These are phyloP conservation scores for Euthynnus affinis DNA, from an alignment of 2,797 vertebrate genomes.

Conservation along the genomic window DNA sequence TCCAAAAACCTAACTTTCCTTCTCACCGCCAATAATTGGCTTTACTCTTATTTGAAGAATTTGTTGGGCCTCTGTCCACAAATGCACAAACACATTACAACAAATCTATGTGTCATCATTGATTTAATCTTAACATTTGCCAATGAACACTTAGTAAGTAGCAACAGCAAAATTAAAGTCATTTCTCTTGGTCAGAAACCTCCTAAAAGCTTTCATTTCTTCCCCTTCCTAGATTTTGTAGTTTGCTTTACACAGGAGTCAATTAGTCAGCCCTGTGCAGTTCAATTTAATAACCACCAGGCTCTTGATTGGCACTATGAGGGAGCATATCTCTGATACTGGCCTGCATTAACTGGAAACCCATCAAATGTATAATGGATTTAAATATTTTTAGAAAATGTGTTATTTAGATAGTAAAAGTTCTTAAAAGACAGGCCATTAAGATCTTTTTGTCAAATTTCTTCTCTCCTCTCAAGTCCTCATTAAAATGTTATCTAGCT, in stretches of 20 bases:
- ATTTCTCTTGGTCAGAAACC: neutral
- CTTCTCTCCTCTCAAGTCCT: neutral
- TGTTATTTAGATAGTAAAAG: too few species aligned
- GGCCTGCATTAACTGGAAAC: neutral
- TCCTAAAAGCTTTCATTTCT: neutral
- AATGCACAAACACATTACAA: neutral
- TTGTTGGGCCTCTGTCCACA: neutral
- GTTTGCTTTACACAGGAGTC: conserved; percentile 1
- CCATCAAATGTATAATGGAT: too few species aligned
- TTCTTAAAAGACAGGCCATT: too few species aligned
- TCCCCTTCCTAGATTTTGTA: neutral
- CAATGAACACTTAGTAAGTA: neutral
- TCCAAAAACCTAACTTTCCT: conserved; percentile 2
- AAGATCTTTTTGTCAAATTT: too few species aligned
- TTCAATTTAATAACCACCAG: conserved; percentile 17
- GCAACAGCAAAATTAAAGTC: neutral
- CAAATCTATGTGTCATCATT: neutral
- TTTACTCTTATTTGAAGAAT: neutral
- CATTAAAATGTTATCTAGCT: neutral
- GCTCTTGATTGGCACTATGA: conserved; percentile 13
- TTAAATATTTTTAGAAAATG: neutral
- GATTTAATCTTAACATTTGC: neutral
- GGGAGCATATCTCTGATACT: neutral
- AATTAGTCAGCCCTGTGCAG: neutral
- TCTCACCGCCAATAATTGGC: neutral